A percentile compares a stretch with the other conserved stretches of the same genome.
Conservation (phyloP, 2,113 vertebrate species). For the Xenus cinereus region DNA sequence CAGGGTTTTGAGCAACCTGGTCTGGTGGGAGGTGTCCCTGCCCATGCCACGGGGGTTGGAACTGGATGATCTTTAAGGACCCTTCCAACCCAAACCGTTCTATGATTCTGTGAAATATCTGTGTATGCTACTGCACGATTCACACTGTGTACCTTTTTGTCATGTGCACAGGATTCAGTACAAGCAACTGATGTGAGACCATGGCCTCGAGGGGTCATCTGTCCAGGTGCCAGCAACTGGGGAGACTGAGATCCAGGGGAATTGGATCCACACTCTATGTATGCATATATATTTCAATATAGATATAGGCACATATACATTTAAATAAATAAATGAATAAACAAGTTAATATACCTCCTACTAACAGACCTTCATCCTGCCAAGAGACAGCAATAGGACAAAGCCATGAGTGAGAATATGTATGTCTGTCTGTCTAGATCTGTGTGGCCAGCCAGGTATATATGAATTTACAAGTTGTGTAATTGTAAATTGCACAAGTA, state of each 20-base stretch:
- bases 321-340: background rate
- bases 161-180: background rate
- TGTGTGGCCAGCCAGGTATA: background rate
- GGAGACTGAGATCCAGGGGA: background rate
- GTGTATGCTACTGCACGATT: accelerated
- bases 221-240: background rate
- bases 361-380: background rate
- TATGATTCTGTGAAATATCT: no score
- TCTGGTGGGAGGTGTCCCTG: no score
- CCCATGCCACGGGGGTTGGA: no score
- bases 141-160: background rate
- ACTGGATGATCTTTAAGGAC: no score
- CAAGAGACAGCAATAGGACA: background rate
- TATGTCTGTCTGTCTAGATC: background rate
- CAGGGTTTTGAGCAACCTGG: no score
- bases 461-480: background rate
- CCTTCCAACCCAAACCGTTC: no score
- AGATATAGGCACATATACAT: no score
- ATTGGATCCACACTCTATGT: accelerated
- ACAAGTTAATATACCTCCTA: background rate
- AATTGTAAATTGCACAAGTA: no score
- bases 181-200: background rate
- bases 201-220: background rate
- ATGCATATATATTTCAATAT: background rate
- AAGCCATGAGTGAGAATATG: background rate